These are phyloP conservation scores for cat (Felis catus) DNA, from an alignment of 2,113 vertebrate genomes.

Conservation along the genomic window DNA sequence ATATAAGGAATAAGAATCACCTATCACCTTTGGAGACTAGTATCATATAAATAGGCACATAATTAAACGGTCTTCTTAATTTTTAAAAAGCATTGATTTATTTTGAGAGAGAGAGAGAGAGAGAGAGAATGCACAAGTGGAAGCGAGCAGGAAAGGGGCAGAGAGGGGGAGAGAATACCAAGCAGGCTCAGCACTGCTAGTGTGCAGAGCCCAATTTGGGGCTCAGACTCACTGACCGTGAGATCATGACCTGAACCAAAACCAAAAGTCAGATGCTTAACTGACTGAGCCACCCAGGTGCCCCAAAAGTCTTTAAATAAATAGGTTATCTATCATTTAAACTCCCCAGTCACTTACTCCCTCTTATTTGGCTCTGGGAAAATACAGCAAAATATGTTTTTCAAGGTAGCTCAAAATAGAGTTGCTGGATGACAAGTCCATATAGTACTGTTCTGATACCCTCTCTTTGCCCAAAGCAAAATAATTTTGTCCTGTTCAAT, in stretches of 20 bases:
- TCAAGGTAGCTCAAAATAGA: background rate
- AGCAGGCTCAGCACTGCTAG: no score
- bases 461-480: background rate
- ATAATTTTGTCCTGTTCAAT: background rate
- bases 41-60: background rate
- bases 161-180: no score
- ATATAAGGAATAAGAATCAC: background rate
- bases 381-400: background rate
- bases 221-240: no score
- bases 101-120: no score
- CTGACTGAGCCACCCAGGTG: no score
- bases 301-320: background rate
- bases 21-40: background rate
- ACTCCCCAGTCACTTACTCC: background rate
- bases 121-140: no score
- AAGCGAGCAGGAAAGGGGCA: no score
- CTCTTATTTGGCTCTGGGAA: background rate
- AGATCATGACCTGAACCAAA: no score
- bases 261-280: no score
- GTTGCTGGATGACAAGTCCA: background rate
- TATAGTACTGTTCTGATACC: background rate
- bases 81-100: no score
- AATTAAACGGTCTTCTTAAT: background rate
- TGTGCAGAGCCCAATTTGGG: no score
- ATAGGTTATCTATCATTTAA: background rate